Base-by-base conservation (phyloP, 2,888 invertebrate species). In the Pimpla rufipes region DNA sequence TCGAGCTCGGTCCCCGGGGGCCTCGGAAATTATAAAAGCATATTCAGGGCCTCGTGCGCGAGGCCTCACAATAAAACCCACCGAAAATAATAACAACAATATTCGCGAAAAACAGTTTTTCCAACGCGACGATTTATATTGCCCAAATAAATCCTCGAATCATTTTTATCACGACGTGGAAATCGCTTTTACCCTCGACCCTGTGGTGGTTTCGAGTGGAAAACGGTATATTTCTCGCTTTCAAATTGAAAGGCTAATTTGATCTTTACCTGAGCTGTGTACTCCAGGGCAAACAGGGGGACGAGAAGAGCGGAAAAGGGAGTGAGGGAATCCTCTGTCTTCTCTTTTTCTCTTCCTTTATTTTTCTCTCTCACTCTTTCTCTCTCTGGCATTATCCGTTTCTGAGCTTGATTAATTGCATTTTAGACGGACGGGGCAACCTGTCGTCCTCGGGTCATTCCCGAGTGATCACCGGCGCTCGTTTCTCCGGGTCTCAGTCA, bases 371-470 rank as follows among this genome's bases (percentile, higher is more conserved):
- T 75, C 57, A 70, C 64, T 82, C 42, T 59, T 62, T 83, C 59
- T 45, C 62, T 55, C 59, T 73, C 62, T 84, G 85, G 87, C 85
- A 87, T 89, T 88, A 88, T 88, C 87, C 83, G 87, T 82, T 88
- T 81, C 88, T 90, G 90, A 89, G 87, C 87, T 90, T 91, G 91
- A 92, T 92, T 92, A 92, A 91, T 91, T 89, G 89, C 88, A 80
- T 88, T 90, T 82, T 50, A 67, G 84, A 82, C 75, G 82, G 68
- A 80, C 73, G 85, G 85, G 81, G 86, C 78, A 84, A 85, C 81
- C 88, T 88, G 90, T 87, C 88, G 86, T 85, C 85, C 83, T 81
- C 84, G 74, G 85, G 85, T 73, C 81, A 85, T 55, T 67, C 74
- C 73, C 79, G 83, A 77, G 83, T 77, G 79, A 83, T 83, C 76